A percentile compares a stretch with the other conserved stretches of the same genome.
phyloP scores from a whole-genome alignment of 2,888 invertebrate genomes.

The Oscheius sp. region DNA sequence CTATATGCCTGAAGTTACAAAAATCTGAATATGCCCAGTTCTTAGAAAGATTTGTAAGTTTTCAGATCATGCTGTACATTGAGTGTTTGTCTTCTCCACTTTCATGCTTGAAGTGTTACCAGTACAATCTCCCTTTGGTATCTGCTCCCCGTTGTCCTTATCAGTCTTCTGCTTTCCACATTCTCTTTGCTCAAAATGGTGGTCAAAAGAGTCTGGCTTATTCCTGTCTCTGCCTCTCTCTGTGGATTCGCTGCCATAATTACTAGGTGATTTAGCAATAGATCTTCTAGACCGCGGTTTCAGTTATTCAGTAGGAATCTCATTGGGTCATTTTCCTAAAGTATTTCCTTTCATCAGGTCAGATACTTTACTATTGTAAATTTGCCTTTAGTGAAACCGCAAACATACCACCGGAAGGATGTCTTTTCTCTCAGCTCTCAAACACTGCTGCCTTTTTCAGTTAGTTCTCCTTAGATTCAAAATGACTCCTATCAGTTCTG shows the following conservation, averaged over 20 bases:
- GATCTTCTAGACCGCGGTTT: not conserved
- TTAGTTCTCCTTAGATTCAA: slow-evolving; percentile 12
- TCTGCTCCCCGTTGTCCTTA: slow-evolving; percentile 8
- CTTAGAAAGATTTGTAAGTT: too few species aligned
- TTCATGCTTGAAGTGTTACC: not conserved
- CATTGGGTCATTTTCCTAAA: slow-evolving; percentile 20
- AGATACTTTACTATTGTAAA: not conserved
- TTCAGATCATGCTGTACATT: too few species aligned
- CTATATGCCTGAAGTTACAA: too few species aligned
- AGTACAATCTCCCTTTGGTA: slow-evolving; percentile 1
- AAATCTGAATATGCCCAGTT: too few species aligned
- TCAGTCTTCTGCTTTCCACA: slow-evolving; percentile 14
- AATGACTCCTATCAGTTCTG: slow-evolving; percentile 41
- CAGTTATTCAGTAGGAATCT: slow-evolving; percentile 22
- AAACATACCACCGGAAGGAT: slow-evolving; percentile 35
- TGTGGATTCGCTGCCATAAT: slow-evolving; percentile 14
- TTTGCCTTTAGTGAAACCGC: slow-evolving; percentile 32
- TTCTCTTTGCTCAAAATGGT: slow-evolving; percentile 42
- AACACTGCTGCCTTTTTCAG: slow-evolving; percentile 41
- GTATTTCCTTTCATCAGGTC: slow-evolving; percentile 32
- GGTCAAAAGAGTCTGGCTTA: slow-evolving; percentile 46
- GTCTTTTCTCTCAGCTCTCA: slow-evolving; percentile 41
- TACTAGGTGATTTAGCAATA: slow-evolving; percentile 5
- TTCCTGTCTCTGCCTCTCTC: slow-evolving; percentile 36
- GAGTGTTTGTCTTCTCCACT: not conserved